Conservation (phyloP, 2,888 invertebrate species). For the Scaptomyza tumidula region DNA sequence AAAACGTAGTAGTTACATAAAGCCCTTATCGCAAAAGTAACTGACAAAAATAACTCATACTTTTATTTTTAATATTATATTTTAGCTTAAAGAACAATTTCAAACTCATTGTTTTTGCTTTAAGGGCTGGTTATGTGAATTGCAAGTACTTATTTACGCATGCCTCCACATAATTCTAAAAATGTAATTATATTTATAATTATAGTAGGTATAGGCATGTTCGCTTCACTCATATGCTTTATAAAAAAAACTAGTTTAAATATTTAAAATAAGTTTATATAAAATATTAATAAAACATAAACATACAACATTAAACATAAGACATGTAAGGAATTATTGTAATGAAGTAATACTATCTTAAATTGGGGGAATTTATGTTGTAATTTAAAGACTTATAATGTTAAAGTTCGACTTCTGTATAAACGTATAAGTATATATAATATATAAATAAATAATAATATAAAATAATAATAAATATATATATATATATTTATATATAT, state of each 20-base stretch:
- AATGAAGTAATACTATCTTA: background rate
- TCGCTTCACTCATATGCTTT: background rate
- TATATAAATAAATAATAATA: background rate
- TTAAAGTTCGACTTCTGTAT: background rate
- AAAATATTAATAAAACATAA: background rate
- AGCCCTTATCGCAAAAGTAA: too few species aligned
- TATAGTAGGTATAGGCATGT: too few species aligned
- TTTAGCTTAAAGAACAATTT: background rate
- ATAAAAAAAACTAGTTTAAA: background rate
- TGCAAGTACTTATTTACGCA: background rate
- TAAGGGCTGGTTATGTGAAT: background rate
- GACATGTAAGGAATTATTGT: background rate
- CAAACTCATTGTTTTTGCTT: background rate
- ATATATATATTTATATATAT: slow-evolving; percentile 3
- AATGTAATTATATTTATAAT: background rate
- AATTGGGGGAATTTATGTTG: background rate
- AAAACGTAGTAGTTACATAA: too few species aligned
- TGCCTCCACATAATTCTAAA: background rate
- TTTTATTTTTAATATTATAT: too few species aligned
- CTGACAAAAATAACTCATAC: too few species aligned
- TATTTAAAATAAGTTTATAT: background rate
- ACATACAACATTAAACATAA: background rate
- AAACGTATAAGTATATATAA: background rate
- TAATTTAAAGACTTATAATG: background rate
- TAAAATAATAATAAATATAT: slow-evolving; percentile 1